These are phyloP conservation scores for Podarcis muralis DNA, from an alignment of 2,113 vertebrate species.

Conservation along the genomic window DNA sequence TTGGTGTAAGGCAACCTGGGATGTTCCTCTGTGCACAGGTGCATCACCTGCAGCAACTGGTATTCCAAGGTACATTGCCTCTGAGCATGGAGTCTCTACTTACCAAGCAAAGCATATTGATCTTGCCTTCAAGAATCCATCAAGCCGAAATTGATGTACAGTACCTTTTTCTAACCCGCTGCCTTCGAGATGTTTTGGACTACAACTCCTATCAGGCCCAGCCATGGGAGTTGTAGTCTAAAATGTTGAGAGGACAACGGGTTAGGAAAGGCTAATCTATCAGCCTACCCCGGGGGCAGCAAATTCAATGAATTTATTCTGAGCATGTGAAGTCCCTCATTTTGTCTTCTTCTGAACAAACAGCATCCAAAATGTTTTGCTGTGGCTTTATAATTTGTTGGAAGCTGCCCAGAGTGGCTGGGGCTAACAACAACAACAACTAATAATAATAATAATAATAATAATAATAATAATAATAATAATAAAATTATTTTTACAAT, in stretches of 20 bases:
- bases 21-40: neutral
- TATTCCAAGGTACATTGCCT: neutral
- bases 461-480: too few relatives aligned
- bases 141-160: neutral
- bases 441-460: too few relatives aligned
- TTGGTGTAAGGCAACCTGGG: neutral
- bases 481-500: too few relatives aligned
- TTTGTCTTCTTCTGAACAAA: neutral
- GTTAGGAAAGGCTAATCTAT: too few relatives aligned
- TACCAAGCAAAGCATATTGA: neutral
- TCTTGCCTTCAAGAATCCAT: neutral
- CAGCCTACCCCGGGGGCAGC: too few relatives aligned
- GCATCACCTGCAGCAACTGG: neutral
- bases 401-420: neutral
- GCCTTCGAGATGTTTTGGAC: too few relatives aligned
- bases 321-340: neutral
- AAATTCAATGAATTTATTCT: neutral
- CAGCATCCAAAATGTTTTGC: neutral
- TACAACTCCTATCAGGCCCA: too few relatives aligned
- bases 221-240: too few relatives aligned
- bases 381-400: too few relatives aligned
- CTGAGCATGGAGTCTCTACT: neutral
- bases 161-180: too few relatives aligned
- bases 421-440: too few relatives aligned
- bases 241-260: too few relatives aligned